Evolutionary conservation across 2,797 vertebrate species (phyloP), one percentile per base, ranked within the genome.

Genomic region (Cuculus canorus): DNA sequence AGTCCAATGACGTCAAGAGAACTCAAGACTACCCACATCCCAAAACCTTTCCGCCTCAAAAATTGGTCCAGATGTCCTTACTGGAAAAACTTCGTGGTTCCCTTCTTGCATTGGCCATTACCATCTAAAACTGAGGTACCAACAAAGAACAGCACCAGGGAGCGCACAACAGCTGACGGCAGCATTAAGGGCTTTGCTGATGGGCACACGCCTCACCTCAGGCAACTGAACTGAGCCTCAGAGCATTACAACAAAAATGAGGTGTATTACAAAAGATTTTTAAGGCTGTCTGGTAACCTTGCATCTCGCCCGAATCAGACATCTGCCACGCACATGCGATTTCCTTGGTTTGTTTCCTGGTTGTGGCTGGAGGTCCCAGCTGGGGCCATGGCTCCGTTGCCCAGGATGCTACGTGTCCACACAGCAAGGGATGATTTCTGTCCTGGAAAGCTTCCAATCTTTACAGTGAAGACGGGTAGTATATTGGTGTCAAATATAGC

Each of bases 11-110:
- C 50, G n/a, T 24, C 30, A 69, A 41, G 63, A 68, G 82, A 90
- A 33, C 25, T 30, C 63, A 39, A 41, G 23, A 27, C 32, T 47
- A 3, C 5, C 30, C 9, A 17, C 15, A 66, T 30, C 32, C 60
- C 33, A 27, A 69, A 71, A 82, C 32, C 27, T 47, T 92, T 17
- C 11, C 11, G 5, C 7, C 60, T 80, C 65, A 50, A 56, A 86
- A 86, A 32, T 2, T 17, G 25, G 23, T 33, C 47, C 59, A 65
- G 32, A 21, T 17, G 3, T 23, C 50, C 18, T n/a, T 21, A 16
- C 4, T 13, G 33, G 39, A 32, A 59, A 69, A 65, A 11, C 1
- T 0, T 14, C 2, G 1, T 7, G 14, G 60, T 72, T 50, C 30
- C 47, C 16, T 11, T 71, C 59, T 53, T 1, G 13, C 22, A 2